A percentile compares a stretch with the other conserved stretches of the same genome.
Evolutionary conservation across 1,140 invertebrate species (phyloP).

Genomic region (Zaprionus kolodkinae): DNA sequence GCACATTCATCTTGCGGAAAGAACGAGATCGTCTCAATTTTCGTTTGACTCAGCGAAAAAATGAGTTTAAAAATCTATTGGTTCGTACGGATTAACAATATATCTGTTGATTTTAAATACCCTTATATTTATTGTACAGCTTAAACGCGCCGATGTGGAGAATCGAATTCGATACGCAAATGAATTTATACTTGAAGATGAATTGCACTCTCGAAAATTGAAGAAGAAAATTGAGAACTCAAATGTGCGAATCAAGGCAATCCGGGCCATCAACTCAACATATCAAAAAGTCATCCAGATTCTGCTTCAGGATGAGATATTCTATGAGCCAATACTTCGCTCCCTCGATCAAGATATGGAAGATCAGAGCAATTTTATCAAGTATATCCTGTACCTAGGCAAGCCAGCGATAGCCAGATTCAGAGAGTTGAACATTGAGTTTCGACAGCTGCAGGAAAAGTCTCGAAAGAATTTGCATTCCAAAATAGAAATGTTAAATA

Average conservation of each 20-base stretch:
- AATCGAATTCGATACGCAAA: conserved; percentile 77
- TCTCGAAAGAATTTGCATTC: conserved; percentile 58
- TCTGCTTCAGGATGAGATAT: conserved; percentile 71
- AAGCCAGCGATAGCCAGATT: conserved; percentile 75
- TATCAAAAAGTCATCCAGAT: conserved; percentile 78
- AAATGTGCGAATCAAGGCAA: conserved; percentile 72
- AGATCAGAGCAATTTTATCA: conserved; percentile 75
- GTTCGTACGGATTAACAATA: conserved; percentile 12
- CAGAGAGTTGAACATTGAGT: conserved; percentile 66
- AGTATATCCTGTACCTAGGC: conserved; percentile 71
- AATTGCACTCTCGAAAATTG: conserved; percentile 56
- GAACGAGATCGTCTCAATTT: conserved; percentile 72
- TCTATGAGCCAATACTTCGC: conserved; percentile 75
- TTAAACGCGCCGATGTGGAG: conserved; percentile 53
- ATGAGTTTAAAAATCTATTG: conserved; percentile 54
- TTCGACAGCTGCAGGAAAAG: conserved; percentile 38
- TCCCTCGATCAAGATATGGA: conserved; percentile 75
- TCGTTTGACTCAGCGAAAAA: conserved; percentile 56
- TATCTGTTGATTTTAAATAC: no score
- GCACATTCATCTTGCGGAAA: conserved; percentile 79
- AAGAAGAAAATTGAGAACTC: conserved; percentile 78
- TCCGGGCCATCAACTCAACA: conserved; percentile 71
- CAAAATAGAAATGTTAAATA: conserved; percentile 61
- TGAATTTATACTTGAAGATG: conserved; percentile 66
- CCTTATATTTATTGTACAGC: conserved; percentile 13